phyloP scores from a whole-genome alignment of 2,888 invertebrate species.

The Dynastes grantii region DNA sequence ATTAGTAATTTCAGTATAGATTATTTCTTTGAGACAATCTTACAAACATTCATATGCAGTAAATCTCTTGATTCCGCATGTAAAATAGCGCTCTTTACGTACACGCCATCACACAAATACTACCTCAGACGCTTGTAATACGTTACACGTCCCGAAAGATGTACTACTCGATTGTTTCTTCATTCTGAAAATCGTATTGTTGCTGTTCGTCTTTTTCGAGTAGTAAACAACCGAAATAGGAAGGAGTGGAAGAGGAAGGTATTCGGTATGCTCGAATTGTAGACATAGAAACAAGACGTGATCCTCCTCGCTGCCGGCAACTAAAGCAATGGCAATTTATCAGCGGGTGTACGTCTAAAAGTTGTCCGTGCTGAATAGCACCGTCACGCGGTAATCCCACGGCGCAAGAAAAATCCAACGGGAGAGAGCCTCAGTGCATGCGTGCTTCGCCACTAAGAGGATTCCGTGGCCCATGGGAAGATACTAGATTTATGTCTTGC shows the following conservation, averaged over 20 bases:
- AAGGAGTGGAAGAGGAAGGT: constrained; percentile 20
- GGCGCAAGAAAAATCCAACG: constrained; percentile 65
- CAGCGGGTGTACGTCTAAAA: constrained; percentile 48
- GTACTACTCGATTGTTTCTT: constrained; percentile 40
- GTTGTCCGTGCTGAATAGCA: constrained; percentile 48
- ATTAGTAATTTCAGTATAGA: too few relatives aligned
- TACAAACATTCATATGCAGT: too few relatives aligned
- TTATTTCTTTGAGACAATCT: too few relatives aligned
- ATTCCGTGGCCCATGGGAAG: constrained; percentile 65
- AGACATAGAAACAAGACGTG: constrained; percentile 46
- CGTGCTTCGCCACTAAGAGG: constrained; percentile 64
- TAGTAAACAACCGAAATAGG: constrained; percentile 19
- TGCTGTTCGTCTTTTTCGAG: constrained; percentile 29
- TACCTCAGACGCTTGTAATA: constrained; percentile 5
- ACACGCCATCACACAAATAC: too few relatives aligned
- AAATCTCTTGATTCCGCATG: too few relatives aligned
- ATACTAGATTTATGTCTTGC: constrained; percentile 68
- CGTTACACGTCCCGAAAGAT: constrained; percentile 27
- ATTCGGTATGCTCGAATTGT: constrained; percentile 45
- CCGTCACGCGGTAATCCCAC: constrained; percentile 58
- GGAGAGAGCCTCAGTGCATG: constrained; percentile 62
- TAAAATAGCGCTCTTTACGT: too few relatives aligned
- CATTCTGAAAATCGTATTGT: constrained; percentile 31
- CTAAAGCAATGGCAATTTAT: constrained; percentile 48
- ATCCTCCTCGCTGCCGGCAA: constrained; percentile 36